Conservation (phyloP, 2,113 vertebrate genomes). For the Carlito syrichta region DNA sequence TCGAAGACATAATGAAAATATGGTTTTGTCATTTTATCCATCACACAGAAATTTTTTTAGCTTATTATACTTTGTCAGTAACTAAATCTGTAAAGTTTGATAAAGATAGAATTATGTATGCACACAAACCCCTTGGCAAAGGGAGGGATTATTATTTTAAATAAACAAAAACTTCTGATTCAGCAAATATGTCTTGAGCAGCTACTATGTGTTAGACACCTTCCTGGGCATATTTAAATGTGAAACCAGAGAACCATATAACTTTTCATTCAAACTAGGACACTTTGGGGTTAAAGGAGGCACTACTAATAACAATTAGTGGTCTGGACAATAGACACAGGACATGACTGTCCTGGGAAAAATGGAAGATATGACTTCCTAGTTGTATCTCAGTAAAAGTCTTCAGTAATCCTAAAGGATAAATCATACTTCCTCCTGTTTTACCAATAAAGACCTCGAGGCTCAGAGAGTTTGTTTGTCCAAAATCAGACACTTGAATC, state of each 20-base stretch:
- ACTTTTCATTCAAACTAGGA: neutral
- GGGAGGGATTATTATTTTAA: no score
- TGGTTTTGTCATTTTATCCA: neutral
- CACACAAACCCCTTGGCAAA: neutral
- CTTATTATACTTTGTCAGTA: neutral
- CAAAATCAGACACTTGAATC: neutral
- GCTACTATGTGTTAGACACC: neutral
- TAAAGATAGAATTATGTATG: neutral
- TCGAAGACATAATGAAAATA: neutral
- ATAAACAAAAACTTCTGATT: neutral
- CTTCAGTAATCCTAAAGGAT: neutral
- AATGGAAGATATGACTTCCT: neutral
- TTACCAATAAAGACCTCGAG: neutral
- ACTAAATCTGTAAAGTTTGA: neutral
- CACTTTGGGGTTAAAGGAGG: neutral
- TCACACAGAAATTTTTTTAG: neutral
- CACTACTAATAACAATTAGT: neutral
- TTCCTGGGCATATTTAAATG: neutral
- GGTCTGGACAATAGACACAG: neutral
- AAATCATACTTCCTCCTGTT: neutral
- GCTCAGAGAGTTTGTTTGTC: neutral
- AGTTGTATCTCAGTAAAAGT: neutral
- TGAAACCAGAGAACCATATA: neutral
- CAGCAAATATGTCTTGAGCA: neutral
- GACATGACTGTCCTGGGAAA: neutral